phyloP scores from a whole-genome alignment of 2,797 vertebrate species.

The Setipinna tenuifilis region DNA sequence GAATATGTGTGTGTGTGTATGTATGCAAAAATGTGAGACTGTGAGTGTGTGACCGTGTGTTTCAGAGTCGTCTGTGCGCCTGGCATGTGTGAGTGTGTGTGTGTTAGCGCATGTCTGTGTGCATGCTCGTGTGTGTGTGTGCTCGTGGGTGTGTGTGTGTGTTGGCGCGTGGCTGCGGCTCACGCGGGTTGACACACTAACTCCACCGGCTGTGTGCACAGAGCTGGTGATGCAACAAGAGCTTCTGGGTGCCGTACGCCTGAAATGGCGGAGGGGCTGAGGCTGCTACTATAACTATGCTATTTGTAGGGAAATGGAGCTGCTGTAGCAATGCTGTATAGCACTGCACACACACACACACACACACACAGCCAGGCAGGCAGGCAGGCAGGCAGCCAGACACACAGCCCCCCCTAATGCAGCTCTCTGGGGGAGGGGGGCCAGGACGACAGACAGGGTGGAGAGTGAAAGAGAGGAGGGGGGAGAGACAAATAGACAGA shows the following conservation, averaged over 20 bases:
- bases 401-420: neutral
- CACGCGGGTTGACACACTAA: neutral
- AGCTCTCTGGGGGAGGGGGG: neutral
- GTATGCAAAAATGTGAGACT: neutral
- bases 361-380: neutral
- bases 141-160: neutral
- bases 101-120: neutral
- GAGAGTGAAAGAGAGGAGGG: no score
- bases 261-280: neutral
- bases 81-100: neutral
- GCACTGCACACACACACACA: no score
- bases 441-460: no score
- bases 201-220: neutral
- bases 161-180: neutral
- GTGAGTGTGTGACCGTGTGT: neutral
- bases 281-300: constrained; percentile 2
- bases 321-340: no score
- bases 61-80: neutral
- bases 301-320: neutral
- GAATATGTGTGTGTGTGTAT: neutral
- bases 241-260: no score
- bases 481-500: no score
- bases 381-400: neutral
- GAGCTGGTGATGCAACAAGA: constrained; percentile 1
- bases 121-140: neutral